Conservation (phyloP, 2,888 invertebrate genomes). For the Smittia sp. region DNA sequence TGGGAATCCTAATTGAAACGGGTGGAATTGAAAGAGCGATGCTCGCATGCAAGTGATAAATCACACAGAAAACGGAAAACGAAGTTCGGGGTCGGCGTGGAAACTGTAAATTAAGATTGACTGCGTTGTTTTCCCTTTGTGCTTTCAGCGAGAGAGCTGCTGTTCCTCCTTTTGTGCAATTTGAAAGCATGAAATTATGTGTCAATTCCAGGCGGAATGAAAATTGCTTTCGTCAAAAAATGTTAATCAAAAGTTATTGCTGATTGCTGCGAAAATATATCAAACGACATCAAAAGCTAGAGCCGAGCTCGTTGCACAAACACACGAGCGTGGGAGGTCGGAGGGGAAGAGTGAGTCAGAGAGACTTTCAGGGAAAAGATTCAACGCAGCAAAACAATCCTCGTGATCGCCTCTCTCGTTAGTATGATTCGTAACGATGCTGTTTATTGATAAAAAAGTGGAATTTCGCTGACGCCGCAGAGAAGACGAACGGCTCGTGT, state of each 20-base stretch:
- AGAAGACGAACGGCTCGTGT: background rate
- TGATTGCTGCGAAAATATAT: background rate
- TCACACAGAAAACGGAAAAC: background rate
- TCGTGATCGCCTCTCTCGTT: background rate
- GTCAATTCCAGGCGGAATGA: constrained; percentile 23
- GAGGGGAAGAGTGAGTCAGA: no score
- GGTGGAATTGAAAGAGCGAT: background rate
- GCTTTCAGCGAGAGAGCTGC: background rate
- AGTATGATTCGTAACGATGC: background rate
- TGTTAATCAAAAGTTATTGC: constrained; percentile 8
- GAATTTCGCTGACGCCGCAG: background rate
- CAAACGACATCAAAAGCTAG: background rate
- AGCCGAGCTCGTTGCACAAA: no score
- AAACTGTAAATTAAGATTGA: constrained; percentile 35
- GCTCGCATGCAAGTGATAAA: constrained; percentile 3
- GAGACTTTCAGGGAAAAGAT: no score
- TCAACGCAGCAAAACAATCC: constrained; percentile 6
- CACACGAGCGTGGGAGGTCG: no score
- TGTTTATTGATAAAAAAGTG: background rate
- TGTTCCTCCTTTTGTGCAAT: constrained; percentile 14
- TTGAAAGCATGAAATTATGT: constrained; percentile 31
- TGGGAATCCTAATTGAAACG: constrained; percentile 3
- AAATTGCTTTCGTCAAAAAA: constrained; percentile 6
- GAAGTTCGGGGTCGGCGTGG: background rate
- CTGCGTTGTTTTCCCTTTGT: constrained; percentile 1